Conservation (phyloP, 2,797 vertebrate species). For the Diplodus sargus region DNA sequence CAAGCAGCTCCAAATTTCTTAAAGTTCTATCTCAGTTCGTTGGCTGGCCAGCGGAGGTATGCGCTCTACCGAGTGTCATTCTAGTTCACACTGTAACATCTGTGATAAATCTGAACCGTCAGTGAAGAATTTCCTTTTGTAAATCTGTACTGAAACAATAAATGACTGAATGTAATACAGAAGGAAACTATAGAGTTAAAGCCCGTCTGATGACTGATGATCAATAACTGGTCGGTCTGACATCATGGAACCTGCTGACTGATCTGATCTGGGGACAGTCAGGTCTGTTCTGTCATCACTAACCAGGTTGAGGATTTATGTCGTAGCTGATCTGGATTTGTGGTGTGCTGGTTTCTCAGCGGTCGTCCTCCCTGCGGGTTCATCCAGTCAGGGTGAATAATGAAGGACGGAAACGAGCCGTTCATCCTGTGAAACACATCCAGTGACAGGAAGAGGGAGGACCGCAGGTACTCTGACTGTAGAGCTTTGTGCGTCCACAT, state of each 20-base stretch:
- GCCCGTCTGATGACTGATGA: neutral
- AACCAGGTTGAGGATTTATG: slow-evolving; percentile 6
- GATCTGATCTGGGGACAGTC: neutral
- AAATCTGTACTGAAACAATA: neutral
- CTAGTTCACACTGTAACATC: no score
- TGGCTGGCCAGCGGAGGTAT: no score
- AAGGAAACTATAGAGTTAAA: neutral
- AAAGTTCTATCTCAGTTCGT: no score
- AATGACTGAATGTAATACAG: neutral
- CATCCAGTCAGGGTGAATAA: slow-evolving; percentile 1
- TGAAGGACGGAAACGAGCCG: slow-evolving; percentile 29
- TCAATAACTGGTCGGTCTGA: neutral
- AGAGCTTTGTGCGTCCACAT: slow-evolving; percentile 18
- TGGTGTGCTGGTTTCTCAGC: neutral
- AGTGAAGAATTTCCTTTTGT: neutral
- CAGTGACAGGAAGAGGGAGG: slow-evolving; percentile 12
- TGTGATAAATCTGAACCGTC: neutral
- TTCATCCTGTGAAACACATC: slow-evolving; percentile 9
- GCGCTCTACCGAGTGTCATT: no score
- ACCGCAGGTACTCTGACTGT: slow-evolving; percentile 11
- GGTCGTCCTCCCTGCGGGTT: neutral
- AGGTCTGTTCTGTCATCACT: slow-evolving; percentile 9
- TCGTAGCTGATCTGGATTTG: neutral
- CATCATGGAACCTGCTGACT: neutral
- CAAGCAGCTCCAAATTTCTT: neutral